Evolutionary conservation across 2,797 vertebrate species (phyloP).

Genomic region (Avahi laniger): DNA sequence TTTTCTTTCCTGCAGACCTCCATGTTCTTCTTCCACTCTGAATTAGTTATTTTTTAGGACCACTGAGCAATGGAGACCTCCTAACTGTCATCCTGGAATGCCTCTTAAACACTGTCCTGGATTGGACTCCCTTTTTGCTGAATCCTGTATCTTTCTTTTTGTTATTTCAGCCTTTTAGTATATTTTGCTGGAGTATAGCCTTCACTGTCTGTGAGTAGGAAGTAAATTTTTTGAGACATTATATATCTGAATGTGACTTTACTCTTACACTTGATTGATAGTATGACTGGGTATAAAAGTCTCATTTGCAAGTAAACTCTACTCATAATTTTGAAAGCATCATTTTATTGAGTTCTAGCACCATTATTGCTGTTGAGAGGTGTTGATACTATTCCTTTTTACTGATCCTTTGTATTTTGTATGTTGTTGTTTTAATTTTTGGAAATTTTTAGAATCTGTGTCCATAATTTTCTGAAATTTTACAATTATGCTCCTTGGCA

Average conservation of each 20-base stretch:
- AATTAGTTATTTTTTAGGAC: neutral
- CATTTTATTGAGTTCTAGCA: neutral
- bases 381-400: neutral
- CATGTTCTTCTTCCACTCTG: neutral
- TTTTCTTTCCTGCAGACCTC: conserved; percentile 29
- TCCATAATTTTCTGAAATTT: conserved; percentile 21
- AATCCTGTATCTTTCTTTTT: neutral
- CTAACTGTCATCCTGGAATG: neutral
- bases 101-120: neutral
- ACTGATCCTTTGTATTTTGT: neutral
- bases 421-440: conserved; percentile 5
- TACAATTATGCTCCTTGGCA: neutral
- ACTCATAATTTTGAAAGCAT: neutral
- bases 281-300: conserved; percentile 52
- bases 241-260: conserved; percentile 21
- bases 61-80: neutral
- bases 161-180: neutral
- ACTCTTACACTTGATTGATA: neutral
- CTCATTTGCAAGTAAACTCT: neutral
- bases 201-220: neutral
- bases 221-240: conserved; percentile 23
- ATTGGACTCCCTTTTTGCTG: neutral
- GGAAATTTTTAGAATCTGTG: neutral
- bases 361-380: neutral
- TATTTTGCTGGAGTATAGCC: neutral